Conservation (phyloP, 2,888 invertebrate genomes). For the Scaptomyza cyrtandrae region DNA sequence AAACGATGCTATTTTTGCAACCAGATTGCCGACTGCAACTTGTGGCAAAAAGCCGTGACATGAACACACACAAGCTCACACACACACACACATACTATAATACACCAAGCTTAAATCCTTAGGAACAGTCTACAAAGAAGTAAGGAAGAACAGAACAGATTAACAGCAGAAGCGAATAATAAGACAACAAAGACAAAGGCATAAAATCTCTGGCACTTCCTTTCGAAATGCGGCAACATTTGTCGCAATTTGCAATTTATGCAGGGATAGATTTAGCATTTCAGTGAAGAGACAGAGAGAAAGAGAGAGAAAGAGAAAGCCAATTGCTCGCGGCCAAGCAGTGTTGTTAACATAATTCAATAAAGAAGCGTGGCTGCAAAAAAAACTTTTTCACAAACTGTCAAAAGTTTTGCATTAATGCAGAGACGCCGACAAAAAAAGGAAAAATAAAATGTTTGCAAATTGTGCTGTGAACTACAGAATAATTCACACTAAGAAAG, state of each 20-base stretch:
- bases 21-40: slow-evolving; percentile 37
- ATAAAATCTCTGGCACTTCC: slow-evolving; percentile 9
- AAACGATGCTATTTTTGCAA: slow-evolving; percentile 9
- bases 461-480: not conserved
- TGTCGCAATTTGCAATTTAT: slow-evolving; percentile 61
- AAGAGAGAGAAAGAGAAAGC: not conserved
- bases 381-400: slow-evolving; percentile 14
- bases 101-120: slow-evolving; percentile 4
- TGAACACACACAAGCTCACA: slow-evolving; percentile 14
- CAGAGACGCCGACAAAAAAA: not conserved
- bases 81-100: slow-evolving; percentile 5
- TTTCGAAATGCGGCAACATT: slow-evolving; percentile 31
- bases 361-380: slow-evolving; percentile 7
- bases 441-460: not conserved
- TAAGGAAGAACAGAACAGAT: slow-evolving; percentile 5
- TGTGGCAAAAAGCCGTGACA: slow-evolving; percentile 34
- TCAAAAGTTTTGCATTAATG: slow-evolving; percentile 32
- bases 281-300: not conserved
- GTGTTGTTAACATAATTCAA: slow-evolving; percentile 48
- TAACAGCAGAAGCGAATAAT: slow-evolving; percentile 11
- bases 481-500: not conserved
- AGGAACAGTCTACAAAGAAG: not conserved
- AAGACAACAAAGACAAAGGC: slow-evolving; percentile 10
- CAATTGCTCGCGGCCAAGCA: slow-evolving; percentile 9
- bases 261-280: slow-evolving; percentile 44